Conservation (phyloP, 2,888 invertebrate genomes). For the Cephus pulcher region DNA sequence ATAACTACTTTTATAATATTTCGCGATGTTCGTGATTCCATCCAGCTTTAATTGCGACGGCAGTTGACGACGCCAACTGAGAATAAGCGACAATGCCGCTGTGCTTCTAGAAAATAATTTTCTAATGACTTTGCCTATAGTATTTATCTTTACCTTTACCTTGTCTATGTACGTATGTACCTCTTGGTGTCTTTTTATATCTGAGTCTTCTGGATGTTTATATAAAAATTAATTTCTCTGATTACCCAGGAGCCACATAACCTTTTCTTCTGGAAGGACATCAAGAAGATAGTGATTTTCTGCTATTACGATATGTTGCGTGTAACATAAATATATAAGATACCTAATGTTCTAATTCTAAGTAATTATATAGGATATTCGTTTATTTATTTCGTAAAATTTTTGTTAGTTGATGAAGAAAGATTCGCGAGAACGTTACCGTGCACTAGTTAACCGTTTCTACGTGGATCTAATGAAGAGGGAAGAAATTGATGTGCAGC, state of each 20-base stretch:
- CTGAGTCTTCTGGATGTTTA: too few species aligned
- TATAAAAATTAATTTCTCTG: too few species aligned
- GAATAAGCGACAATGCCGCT: not conserved
- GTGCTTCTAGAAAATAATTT: not conserved
- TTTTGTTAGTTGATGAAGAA: not conserved
- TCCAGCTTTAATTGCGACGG: not conserved
- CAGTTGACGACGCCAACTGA: not conserved
- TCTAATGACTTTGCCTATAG: not conserved
- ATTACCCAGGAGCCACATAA: too few species aligned
- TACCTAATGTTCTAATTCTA: not conserved
- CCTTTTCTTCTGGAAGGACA: too few species aligned
- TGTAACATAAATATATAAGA: not conserved
- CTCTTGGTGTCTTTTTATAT: too few species aligned
- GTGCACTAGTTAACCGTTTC: not conserved
- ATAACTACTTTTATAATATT: not conserved
- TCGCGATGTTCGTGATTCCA: not conserved
- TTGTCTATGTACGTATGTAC: too few species aligned
- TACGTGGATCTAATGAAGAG: not conserved
- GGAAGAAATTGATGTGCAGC: not conserved
- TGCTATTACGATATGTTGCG: too few species aligned
- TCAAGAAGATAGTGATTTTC: too few species aligned
- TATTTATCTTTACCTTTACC: not conserved
- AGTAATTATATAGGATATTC: not conserved
- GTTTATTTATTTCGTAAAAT: not conserved
- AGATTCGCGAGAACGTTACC: not conserved